Base-by-base conservation (phyloP, 1,140 invertebrate species). In the Psilanteris sp. region DNA sequence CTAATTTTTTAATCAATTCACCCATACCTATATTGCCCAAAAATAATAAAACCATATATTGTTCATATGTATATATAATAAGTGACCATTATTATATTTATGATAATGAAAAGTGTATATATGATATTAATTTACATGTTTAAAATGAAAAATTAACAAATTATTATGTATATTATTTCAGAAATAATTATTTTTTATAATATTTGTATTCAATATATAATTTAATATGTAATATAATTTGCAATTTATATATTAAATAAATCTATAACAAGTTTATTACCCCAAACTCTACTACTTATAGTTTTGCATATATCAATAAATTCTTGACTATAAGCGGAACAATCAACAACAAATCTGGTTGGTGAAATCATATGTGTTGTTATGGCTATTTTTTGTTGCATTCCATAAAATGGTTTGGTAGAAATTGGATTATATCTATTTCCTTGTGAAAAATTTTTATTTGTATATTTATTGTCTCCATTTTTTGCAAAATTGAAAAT, bases 381-480 rank as follows among this genome's bases (percentile, higher is more conserved):
- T 0, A 68, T 41, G 1, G 64, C 24, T 6, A 70, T 24, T 34
- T 70, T 52, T 1, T 32, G 43, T 13, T 29, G 10, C 1, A 15
- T 3, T 4, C 64, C 64, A 24, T 57, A 76, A 57, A 70, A 70
- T 6, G 32, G 14, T 66, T 76, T 70, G 3, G 37, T 0, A 8
- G 43, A 0, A 37, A 76, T 44, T 1, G 73, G 73, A 29, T 66
- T 66, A 22, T 15, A 76, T 10, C 73, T 24, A n/a, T 76, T 64
- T 14, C 34, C 50, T 9, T 52, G 62, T 9, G 18, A 9, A 36
- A 68, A 61, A 20, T 37, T 62, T 52, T 61, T 70, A 1, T 11
- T 0, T 10, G 9, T 4, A 26, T 1, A 15, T 10, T 27, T 54
- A 6, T 6, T 34, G 3, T 14, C 6, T 3, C 31, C 31, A 14